Percentiles rank a stretch among this genome's conserved stretches.
These are phyloP conservation scores for Cyphomyrmex costatus DNA, from an alignment of 1,140 invertebrate species.

Conservation along the genomic window DNA sequence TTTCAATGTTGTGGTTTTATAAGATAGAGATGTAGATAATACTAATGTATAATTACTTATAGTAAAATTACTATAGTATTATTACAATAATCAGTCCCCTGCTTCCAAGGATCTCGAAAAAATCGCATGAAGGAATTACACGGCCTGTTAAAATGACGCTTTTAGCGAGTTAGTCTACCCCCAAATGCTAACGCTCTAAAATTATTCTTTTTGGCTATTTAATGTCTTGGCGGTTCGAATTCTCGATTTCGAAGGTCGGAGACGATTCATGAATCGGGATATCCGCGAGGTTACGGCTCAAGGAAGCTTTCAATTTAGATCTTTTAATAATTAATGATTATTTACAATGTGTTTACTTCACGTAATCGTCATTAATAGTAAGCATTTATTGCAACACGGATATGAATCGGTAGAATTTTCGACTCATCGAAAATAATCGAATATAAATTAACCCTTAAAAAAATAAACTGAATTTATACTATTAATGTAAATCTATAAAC, in stretches of 20 bases:
- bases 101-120: neutral
- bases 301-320: neutral
- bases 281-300: conserved; percentile 33
- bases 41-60: neutral
- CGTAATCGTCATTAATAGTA: neutral
- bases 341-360: neutral
- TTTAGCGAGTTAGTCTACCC: conserved; percentile 11
- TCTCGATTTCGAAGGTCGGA: conserved; percentile 9
- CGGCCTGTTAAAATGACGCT: conserved; percentile 5
- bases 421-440: too few species aligned
- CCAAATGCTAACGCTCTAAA: conserved; percentile 25
- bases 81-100: neutral
- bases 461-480: neutral
- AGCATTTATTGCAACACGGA: conserved; percentile 17
- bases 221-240: conserved; percentile 19
- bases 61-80: neutral
- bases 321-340: neutral
- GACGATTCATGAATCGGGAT: conserved; percentile 39
- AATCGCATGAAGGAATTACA: neutral
- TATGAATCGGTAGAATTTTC: conserved; percentile 36
- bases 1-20: neutral
- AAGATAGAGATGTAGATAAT: neutral
- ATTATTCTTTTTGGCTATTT: conserved; percentile 34
- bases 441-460: conserved; percentile 40
- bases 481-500: conserved; percentile 10